These are phyloP conservation scores for Luehdorfia chinensis DNA, from an alignment of 1,140 invertebrate species.

Conservation along the genomic window DNA sequence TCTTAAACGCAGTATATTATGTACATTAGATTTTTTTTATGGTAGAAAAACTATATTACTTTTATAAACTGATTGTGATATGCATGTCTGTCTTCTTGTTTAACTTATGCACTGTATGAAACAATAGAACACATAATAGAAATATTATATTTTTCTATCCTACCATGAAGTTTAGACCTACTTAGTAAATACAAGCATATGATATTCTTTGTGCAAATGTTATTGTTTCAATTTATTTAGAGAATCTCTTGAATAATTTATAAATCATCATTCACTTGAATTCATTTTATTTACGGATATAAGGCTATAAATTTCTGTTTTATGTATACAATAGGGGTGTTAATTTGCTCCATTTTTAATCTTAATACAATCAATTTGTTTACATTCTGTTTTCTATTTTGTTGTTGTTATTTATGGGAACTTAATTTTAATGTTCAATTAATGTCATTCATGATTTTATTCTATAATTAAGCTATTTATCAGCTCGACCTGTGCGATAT, in stretches of 20 bases:
- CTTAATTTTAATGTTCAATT: conserved; percentile 31
- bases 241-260: not conserved
- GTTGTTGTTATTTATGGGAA: conserved; percentile 58
- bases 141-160: conserved; percentile 2
- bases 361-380: conserved; percentile 20
- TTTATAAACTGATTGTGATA: conserved; percentile 13
- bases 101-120: not conserved
- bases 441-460: conserved; percentile 13
- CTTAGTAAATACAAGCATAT: not conserved
- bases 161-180: not conserved
- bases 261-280: not conserved
- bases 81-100: not conserved
- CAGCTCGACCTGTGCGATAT: conserved; percentile 7
- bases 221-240: not conserved
- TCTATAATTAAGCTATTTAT: conserved; percentile 22
- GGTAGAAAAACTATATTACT: conserved; percentile 1
- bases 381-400: conserved; percentile 25
- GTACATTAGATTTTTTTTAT: conserved; percentile 17
- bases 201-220: not conserved
- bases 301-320: not conserved
- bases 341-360: not conserved
- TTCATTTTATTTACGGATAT: not conserved
- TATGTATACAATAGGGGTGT: not conserved
- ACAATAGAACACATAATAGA: not conserved
- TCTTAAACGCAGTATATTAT: conserved; percentile 14